These are phyloP conservation scores for Pseudococcus jackbeardsleyi DNA, from an alignment of 2,888 invertebrate genomes.

Conservation along the genomic window DNA sequence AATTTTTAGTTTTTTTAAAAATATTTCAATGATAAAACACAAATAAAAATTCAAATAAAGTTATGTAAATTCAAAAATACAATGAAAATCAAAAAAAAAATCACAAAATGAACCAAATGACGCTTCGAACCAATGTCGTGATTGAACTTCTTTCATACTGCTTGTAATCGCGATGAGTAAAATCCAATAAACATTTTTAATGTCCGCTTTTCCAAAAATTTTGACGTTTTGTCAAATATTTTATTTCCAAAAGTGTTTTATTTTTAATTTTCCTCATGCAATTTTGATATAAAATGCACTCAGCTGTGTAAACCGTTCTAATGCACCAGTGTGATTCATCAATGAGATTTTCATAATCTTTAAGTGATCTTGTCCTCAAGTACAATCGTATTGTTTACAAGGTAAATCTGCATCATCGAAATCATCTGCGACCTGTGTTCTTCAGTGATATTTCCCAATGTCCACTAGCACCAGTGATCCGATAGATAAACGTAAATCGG, in stretches of 20 bases:
- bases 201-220: not conserved
- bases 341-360: not conserved
- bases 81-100: not conserved
- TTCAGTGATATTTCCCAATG: not conserved
- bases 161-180: not conserved
- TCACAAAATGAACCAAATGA: not conserved
- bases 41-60: too few relatives aligned
- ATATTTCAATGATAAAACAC: too few relatives aligned
- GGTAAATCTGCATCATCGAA: not conserved
- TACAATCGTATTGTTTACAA: not conserved
- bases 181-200: not conserved
- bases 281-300: not conserved
- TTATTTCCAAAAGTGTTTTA: not conserved
- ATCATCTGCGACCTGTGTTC: not conserved
- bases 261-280: not conserved
- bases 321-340: not conserved
- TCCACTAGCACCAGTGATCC: not conserved
- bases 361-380: not conserved
- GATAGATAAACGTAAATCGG: conserved; percentile 35
- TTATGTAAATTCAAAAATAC: not conserved
- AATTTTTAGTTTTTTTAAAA: too few relatives aligned
- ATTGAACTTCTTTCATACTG: not conserved
- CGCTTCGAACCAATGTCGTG: not conserved
- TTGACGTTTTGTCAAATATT: not conserved
- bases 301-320: not conserved